Evolutionary conservation across 2,797 vertebrate species (phyloP).

Genomic region (Anableps anableps): DNA sequence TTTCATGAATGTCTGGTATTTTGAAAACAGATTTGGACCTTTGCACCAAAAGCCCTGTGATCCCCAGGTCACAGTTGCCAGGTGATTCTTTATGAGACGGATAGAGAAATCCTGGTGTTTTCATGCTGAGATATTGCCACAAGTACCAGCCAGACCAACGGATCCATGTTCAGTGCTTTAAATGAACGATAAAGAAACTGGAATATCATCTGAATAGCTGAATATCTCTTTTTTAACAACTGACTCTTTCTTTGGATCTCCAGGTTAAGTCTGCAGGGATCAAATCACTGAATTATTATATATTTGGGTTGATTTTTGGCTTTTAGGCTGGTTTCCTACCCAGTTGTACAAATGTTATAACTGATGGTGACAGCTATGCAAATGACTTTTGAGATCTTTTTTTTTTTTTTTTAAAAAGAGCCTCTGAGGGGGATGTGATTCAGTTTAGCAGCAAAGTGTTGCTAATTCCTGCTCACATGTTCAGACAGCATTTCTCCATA

Average conservation of each 20-base stretch:
- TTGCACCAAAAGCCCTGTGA: no score
- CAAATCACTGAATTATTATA: neutral
- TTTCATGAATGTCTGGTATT: no score
- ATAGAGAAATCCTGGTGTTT: no score
- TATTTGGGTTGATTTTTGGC: neutral
- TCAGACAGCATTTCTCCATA: neutral
- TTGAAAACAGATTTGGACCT: no score
- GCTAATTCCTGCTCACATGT: neutral
- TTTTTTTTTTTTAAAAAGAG: neutral
- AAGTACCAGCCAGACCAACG: no score
- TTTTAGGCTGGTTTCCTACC: neutral
- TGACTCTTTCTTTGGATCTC: neutral
- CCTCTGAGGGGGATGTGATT: neutral
- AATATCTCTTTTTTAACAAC: neutral
- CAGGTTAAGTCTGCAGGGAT: neutral
- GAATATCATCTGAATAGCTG: neutral
- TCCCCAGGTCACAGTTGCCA: no score
- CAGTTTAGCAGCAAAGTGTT: neutral
- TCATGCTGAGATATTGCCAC: no score
- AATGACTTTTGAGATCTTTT: neutral
- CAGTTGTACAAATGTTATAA: neutral
- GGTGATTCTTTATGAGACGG: no score
- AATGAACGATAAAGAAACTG: neutral
- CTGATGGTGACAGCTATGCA: neutral
- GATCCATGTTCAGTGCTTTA: no score